These are phyloP conservation scores for Ivindomyrus marchei DNA, from an alignment of 2,113 vertebrate species.

Conservation along the genomic window DNA sequence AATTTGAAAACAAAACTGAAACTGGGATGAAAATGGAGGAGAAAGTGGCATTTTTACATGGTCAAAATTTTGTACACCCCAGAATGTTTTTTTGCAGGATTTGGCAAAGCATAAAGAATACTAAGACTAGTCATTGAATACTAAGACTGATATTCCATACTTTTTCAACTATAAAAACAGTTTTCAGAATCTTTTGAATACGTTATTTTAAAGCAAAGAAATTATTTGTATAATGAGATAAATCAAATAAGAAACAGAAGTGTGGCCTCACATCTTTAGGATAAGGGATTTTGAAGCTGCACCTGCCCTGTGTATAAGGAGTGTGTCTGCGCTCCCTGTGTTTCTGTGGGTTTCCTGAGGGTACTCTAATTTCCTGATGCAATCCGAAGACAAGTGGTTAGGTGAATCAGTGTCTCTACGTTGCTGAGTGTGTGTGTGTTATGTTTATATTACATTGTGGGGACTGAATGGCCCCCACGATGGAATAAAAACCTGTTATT, in stretches of 20 bases:
- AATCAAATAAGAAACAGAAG: background rate
- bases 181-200: background rate
- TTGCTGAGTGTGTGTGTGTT: background rate
- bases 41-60: background rate
- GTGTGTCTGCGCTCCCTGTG: background rate
- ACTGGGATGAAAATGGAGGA: background rate
- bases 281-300: background rate
- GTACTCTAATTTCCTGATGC: background rate
- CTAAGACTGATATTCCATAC: background rate
- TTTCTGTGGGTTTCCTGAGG: background rate
- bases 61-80: background rate
- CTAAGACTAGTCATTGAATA: background rate
- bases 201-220: background rate
- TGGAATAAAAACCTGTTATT: too few species aligned
- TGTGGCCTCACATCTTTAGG: background rate
- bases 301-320: background rate
- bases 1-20: background rate
- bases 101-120: background rate
- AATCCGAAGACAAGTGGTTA: background rate
- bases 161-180: background rate
- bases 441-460: too few species aligned
- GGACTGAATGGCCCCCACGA: too few species aligned
- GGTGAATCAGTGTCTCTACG: background rate
- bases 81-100: background rate
- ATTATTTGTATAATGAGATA: background rate